Conservation (phyloP, 2,113 vertebrate species). For the Phaethornis superciliosus region DNA sequence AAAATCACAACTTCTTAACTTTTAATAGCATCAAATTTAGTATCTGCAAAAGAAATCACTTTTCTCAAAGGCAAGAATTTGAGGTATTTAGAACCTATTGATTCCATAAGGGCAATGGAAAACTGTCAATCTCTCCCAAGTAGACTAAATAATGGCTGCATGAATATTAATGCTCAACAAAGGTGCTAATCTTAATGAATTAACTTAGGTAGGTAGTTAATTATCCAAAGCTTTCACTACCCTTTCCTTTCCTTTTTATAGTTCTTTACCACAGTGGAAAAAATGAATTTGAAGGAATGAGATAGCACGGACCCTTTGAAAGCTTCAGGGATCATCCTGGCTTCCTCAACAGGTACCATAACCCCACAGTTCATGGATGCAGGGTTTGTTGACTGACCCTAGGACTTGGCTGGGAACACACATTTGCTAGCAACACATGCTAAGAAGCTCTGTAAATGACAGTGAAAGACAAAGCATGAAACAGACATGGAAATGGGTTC, state of each 20-base stretch:
- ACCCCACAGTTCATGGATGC: background rate
- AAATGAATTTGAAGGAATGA: background rate
- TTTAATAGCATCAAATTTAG: background rate
- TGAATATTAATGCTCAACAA: background rate
- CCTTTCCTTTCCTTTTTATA: background rate
- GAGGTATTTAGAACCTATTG: background rate
- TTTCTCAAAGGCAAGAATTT: background rate
- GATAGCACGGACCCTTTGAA: background rate
- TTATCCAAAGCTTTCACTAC: background rate
- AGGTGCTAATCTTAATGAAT: background rate
- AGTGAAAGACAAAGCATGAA: slow-evolving; percentile 58
- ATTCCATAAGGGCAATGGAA: background rate
- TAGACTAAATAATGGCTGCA: background rate
- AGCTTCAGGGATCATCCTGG: background rate
- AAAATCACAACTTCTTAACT: background rate
- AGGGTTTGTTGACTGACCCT: background rate
- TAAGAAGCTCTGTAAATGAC: slow-evolving; percentile 40
- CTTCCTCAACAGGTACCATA: background rate
- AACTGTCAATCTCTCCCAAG: background rate
- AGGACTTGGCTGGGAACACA: background rate
- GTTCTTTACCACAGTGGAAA: background rate
- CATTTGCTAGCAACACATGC: background rate
- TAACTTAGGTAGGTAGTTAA: background rate
- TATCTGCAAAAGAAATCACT: background rate
- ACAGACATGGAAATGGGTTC: slow-evolving; percentile 43